phyloP scores from a whole-genome alignment of 2,113 vertebrate genomes.

The Prunella fulvescens region DNA sequence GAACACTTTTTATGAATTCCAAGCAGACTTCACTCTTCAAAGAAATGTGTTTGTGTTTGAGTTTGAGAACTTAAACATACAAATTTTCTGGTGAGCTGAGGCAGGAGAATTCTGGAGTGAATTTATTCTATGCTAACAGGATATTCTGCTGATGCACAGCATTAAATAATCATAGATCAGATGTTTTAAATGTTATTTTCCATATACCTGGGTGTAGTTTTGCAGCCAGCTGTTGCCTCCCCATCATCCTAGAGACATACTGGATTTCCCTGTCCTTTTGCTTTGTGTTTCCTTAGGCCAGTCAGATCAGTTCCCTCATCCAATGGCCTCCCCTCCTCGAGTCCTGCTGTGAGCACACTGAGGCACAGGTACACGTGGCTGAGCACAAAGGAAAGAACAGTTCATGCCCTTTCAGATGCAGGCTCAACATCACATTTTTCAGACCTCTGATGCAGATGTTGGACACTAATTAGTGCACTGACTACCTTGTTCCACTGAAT shows the following conservation, averaged over 20 bases:
- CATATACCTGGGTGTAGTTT: neutral
- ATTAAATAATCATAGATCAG: neutral
- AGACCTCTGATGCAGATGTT: neutral
- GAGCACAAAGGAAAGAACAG: neutral
- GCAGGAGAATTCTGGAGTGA: neutral
- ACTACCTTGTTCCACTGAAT: neutral
- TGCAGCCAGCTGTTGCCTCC: neutral
- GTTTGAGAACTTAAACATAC: neutral
- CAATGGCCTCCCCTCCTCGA: rapidly evolving
- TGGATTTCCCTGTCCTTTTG: neutral
- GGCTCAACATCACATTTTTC: neutral
- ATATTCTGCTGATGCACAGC: neutral
- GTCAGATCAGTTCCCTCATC: neutral
- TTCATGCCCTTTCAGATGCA: neutral
- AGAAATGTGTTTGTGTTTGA: neutral
- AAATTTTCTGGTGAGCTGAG: neutral
- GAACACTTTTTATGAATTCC: neutral
- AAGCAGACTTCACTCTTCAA: neutral
- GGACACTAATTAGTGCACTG: neutral
- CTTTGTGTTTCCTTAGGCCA: neutral
- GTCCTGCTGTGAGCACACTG: neutral
- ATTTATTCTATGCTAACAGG: neutral
- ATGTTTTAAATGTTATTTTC: neutral
- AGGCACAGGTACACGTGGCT: neutral
- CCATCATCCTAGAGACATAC: neutral